These are phyloP conservation scores for Caenorhabditis zanzibari DNA, from an alignment of 2,888 invertebrate genomes.

Conservation along the genomic window DNA sequence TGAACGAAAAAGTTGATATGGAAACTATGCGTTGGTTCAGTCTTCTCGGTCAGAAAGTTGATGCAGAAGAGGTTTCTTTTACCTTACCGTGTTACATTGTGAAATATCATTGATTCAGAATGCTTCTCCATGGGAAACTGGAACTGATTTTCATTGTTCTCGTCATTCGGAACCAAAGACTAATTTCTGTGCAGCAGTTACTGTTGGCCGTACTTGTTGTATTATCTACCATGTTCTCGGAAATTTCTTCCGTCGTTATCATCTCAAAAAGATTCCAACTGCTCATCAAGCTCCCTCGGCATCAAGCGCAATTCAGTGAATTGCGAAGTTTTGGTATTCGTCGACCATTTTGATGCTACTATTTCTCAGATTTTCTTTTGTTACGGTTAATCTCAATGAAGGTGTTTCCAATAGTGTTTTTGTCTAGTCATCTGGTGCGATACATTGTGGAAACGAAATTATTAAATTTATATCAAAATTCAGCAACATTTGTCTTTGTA, in stretches of 20 bases:
- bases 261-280: conserved; percentile 61
- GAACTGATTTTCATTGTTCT: conserved; percentile 64
- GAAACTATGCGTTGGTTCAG: conserved; percentile 67
- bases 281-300: conserved; percentile 11
- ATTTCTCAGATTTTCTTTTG: not conserved
- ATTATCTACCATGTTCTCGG: conserved; percentile 71
- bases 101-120: conserved; percentile 17
- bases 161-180: conserved; percentile 62
- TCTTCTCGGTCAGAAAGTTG: conserved; percentile 59
- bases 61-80: conserved; percentile 43
- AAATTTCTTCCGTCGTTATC: conserved; percentile 64
- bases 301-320: conserved; percentile 11
- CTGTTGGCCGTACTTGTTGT: conserved; percentile 69
- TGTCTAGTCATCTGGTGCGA: not conserved
- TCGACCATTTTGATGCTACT: not conserved
- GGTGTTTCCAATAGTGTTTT: not conserved
- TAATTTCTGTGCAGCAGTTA: conserved; percentile 64
- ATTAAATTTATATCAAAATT: conserved; percentile 2
- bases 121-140: conserved; percentile 67
- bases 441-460: not conserved
- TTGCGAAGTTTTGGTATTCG: not conserved
- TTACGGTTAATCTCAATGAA: not conserved
- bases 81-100: no score
- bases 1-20: conserved; percentile 58
- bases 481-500: not conserved